Base-by-base conservation (phyloP, 2,888 invertebrate species). In the Aphidius colemani region DNA sequence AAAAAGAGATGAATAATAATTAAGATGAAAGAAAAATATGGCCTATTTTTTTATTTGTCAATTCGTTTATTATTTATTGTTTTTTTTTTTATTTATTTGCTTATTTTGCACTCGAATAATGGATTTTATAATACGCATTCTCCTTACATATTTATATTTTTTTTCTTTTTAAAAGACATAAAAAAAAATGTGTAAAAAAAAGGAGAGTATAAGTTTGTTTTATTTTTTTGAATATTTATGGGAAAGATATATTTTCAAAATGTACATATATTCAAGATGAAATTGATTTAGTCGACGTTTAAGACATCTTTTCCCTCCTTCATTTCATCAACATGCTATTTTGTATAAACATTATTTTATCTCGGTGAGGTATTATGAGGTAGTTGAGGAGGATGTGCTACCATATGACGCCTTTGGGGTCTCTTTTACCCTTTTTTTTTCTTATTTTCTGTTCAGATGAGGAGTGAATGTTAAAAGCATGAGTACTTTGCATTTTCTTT, bases 271-370 rank as follows among this genome's bases (percentile, higher is more conserved):
- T 46, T 6, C 11, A 46, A n/a, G 11, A 46, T 10, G 11, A 46
- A 46, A 7, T 46, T 46, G 46, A 46, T 10, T 46, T 30, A 30
- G 57, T 57, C 57, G 57, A 57, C 57, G 46, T 57, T 48, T 57
- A 57, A 57, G 30, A 30, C 30, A 30, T 30, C 30, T 2, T 30
- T 30, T 30, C 46, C 46, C 39, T 57, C 63, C 53, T 46, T 57
- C 64, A 67, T 66, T 69, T 69, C 69, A 62, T 60, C 67, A 45
- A 55, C 56, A 48, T 51, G 57, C 57, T 57, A 10, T 39, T 51
- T 57, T 46, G 48, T 18, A 18, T 18, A 18, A 2, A 18, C 13
- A 18, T 49, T 49, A 13, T 49, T 13, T 50, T 18, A 8, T 50
- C n/a, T 49, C 13, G 11, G 3, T 49, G 49, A n/a, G n/a, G 49